These are phyloP conservation scores for Ips typographus DNA, from an alignment of 1,140 invertebrate genomes.

Conservation along the genomic window DNA sequence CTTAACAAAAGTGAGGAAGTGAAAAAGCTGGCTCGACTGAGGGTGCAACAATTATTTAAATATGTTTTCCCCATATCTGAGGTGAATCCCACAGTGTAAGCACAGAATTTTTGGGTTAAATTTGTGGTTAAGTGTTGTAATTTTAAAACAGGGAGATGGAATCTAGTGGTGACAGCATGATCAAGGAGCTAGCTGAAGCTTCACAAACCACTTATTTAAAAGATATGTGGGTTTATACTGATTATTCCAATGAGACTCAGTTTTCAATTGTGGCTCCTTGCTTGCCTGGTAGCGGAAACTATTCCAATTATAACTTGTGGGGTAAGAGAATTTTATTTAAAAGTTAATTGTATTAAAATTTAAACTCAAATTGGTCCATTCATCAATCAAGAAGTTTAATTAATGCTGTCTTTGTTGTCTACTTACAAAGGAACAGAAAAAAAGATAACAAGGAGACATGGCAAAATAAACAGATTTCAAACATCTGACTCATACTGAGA, in stretches of 20 bases:
- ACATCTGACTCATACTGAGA: no score
- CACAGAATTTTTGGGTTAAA: constrained; percentile 3
- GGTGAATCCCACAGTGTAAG: constrained; percentile 59
- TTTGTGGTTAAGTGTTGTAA: not conserved
- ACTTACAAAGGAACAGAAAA: no score
- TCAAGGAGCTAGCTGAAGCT: constrained; percentile 73
- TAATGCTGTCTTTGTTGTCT: no score
- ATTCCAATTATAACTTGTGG: constrained; percentile 74
- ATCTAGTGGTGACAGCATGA: constrained; percentile 63
- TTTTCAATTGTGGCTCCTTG: constrained; percentile 75
- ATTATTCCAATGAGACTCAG: constrained; percentile 65
- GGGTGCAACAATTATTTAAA: constrained; percentile 68
- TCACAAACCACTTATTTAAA: constrained; percentile 71
- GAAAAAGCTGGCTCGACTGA: constrained; percentile 62
- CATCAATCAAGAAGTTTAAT: no score
- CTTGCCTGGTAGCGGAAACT: constrained; percentile 75
- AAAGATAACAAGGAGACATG: no score
- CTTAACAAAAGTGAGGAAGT: constrained; percentile 59
- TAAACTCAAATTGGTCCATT: not conserved
- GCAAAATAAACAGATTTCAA: no score
- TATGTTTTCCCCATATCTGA: constrained; percentile 76
- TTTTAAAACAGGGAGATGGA: constrained; percentile 55
- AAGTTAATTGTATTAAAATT: not conserved
- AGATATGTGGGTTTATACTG: constrained; percentile 73
- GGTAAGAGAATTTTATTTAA: constrained; percentile 52